phyloP scores from a whole-genome alignment of 2,888 invertebrate species.

The Abrostola triplasia region DNA sequence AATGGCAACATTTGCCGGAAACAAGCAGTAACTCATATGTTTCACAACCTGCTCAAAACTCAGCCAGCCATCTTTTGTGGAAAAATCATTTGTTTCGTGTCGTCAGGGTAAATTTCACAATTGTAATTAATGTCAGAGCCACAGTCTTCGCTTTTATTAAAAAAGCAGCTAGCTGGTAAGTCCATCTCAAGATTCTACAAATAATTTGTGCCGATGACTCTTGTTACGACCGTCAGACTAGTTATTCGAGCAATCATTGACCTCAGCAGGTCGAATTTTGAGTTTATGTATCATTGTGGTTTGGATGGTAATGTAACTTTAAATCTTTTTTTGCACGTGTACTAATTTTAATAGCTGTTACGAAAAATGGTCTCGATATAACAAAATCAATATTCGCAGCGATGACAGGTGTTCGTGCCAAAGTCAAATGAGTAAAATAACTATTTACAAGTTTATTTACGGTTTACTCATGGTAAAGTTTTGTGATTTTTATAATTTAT shows the following conservation, averaged over 20 bases:
- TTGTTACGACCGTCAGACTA: slow-evolving; percentile 73
- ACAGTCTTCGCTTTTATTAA: slow-evolving; percentile 97
- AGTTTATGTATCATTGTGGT: slow-evolving; percentile 64
- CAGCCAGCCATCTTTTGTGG: slow-evolving; percentile 92
- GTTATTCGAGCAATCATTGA: slow-evolving; percentile 84
- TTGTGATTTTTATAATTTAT: slow-evolving; percentile 53
- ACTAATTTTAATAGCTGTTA: slow-evolving; percentile 45
- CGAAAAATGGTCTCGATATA: slow-evolving; percentile 49
- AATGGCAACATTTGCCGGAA: slow-evolving; percentile 80
- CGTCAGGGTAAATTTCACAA: slow-evolving; percentile 92
- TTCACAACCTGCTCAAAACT: slow-evolving; percentile 87
- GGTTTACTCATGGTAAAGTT: slow-evolving; percentile 69
- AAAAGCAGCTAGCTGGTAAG: slow-evolving; percentile 98
- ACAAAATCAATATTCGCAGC: slow-evolving; percentile 83
- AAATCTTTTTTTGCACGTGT: slow-evolving; percentile 40
- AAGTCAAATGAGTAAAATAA: slow-evolving; percentile 66
- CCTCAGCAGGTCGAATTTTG: slow-evolving; percentile 86
- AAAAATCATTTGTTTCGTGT: slow-evolving; percentile 92
- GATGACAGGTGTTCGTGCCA: slow-evolving; percentile 78
- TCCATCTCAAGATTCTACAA: slow-evolving; percentile 60
- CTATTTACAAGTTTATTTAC: slow-evolving; percentile 69
- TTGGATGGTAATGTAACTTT: slow-evolving; percentile 49
- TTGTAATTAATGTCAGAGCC: slow-evolving; percentile 97
- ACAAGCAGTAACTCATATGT: slow-evolving; percentile 86
- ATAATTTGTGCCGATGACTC: slow-evolving; percentile 67